Conservation (phyloP, 2,113 vertebrate genomes). For the Microtus montanus region DNA sequence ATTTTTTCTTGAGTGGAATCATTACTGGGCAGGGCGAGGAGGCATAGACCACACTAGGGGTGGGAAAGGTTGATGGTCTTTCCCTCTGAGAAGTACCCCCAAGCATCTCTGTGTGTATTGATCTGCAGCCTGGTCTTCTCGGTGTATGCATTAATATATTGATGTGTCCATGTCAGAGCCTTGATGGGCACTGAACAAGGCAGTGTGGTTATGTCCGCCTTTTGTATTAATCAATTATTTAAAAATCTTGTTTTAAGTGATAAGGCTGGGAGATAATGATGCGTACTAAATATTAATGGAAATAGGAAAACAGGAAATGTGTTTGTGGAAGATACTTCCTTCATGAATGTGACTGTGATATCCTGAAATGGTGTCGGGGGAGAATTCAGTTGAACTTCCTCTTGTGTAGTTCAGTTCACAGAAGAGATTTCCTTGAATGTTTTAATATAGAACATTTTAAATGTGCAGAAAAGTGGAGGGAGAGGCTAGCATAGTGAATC, state of each 20-base stretch:
- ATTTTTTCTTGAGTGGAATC: neutral
- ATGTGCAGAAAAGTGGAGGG: neutral
- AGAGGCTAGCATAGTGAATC: neutral
- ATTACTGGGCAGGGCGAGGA: neutral
- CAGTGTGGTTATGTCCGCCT: neutral
- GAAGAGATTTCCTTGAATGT: neutral
- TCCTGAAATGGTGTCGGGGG: neutral
- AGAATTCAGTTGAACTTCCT: neutral
- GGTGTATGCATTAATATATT: neutral
- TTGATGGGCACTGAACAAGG: constrained; percentile 48
- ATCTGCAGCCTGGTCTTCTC: constrained; percentile 7
- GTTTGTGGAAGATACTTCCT: neutral
- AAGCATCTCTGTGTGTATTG: neutral
- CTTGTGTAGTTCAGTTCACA: neutral
- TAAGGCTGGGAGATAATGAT: constrained; percentile 35
- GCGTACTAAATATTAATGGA: constrained; percentile 59
- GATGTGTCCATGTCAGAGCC: neutral
- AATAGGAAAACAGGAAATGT: neutral
- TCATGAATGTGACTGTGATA: neutral
- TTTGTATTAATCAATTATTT: constrained; percentile 73
- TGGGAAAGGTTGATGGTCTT: neutral
- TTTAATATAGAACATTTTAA: neutral
- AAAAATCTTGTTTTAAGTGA: constrained; percentile 57
- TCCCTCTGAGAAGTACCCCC: neutral
- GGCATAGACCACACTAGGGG: rapidly evolving